A percentile compares a stretch with the other conserved stretches of the same genome.
Conservation (phyloP, 30 jellyfish, hydroid and myxozoan genomes). For the Aurelia aurita complex sp. Pacific region DNA sequence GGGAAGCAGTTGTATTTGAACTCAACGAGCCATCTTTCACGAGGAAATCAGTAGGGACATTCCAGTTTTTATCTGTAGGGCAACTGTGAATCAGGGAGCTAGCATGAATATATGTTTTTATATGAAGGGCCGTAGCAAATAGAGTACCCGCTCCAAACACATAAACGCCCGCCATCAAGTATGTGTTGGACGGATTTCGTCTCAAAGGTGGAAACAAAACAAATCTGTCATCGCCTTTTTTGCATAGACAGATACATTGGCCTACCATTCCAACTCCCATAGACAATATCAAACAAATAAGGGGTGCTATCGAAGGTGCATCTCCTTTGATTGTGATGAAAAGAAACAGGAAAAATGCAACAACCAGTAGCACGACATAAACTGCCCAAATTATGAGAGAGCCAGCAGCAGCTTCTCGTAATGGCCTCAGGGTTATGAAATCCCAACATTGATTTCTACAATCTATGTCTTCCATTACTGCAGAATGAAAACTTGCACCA, state of each 20-base stretch:
- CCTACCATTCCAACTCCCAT: neutral
- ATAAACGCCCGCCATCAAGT: constrained; percentile 17
- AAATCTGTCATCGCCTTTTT: neutral
- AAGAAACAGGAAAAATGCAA: neutral
- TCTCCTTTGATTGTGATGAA: neutral
- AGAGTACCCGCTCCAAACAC: constrained; percentile 7
- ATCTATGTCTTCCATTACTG: no score
- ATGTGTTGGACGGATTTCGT: neutral
- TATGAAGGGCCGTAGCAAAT: neutral
- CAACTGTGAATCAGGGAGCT: constrained; percentile 5
- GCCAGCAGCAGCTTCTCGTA: no score
- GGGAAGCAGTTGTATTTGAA: neutral
- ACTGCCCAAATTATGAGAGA: no score
- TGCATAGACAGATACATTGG: neutral
- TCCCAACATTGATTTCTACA: no score
- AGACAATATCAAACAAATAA: neutral
- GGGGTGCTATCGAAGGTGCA: neutral
- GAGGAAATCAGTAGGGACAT: neutral
- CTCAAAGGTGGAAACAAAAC: neutral
- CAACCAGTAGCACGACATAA: no score
- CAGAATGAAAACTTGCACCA: no score
- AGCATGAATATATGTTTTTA: neutral
- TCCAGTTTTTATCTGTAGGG: neutral
- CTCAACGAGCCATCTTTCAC: neutral
- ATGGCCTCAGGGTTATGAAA: no score